phyloP scores from a whole-genome alignment of 2,113 vertebrate species.

The Grus americana region DNA sequence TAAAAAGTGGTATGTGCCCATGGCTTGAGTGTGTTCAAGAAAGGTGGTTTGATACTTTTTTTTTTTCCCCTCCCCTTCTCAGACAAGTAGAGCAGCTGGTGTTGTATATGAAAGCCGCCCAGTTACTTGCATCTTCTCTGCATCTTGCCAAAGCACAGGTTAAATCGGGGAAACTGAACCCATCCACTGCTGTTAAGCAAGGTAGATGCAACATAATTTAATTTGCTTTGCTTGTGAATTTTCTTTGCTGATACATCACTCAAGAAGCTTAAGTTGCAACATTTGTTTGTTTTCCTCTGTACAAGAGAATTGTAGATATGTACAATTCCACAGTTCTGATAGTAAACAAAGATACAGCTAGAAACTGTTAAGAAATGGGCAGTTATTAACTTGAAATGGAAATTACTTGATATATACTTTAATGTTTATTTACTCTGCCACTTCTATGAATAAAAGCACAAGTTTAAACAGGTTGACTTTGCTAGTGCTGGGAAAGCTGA shows the following conservation, averaged over 20 bases:
- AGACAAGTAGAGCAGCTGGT: conserved; percentile 97
- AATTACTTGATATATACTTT: neutral
- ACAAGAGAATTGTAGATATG: neutral
- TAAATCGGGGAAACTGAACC: conserved; percentile 93
- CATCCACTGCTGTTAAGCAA: conserved; percentile 94
- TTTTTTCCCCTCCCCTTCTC: neutral
- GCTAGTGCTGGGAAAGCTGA: neutral
- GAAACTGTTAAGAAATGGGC: neutral
- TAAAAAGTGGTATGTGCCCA: neutral
- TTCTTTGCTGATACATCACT: neutral
- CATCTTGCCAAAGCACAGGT: conserved; percentile 96
- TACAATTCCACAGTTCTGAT: neutral
- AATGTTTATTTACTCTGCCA: no score
- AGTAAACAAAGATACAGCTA: neutral
- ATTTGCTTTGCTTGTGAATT: neutral
- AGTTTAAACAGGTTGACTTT: neutral
- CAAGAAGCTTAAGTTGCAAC: neutral
- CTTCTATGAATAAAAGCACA: neutral
- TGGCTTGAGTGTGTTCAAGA: neutral
- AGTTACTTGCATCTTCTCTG: conserved; percentile 92
- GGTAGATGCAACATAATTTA: conserved; percentile 65
- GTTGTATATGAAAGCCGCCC: conserved; percentile 95
- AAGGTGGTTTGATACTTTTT: neutral
- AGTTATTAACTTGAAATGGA: neutral
- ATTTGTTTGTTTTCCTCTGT: neutral